These are phyloP conservation scores for Drosophila neutralis DNA, from an alignment of 2,888 invertebrate species.

Conservation along the genomic window DNA sequence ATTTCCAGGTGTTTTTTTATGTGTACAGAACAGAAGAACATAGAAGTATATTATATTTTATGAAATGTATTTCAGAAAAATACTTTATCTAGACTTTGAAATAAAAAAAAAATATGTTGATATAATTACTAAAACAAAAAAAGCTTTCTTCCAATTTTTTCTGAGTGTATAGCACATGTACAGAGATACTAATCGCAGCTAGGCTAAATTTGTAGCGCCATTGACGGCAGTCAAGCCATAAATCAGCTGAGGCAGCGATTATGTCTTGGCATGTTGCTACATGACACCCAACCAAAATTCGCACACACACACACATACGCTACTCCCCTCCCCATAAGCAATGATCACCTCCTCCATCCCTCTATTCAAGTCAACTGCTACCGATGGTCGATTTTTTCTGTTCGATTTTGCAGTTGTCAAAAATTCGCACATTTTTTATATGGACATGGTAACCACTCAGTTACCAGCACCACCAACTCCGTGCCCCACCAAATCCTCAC, in stretches of 20 bases:
- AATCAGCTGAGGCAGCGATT: constrained; percentile 58
- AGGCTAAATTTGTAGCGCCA: constrained; percentile 46
- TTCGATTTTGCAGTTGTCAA: constrained; percentile 67
- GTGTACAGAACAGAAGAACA: background rate
- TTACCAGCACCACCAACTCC: background rate
- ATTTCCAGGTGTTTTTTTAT: background rate
- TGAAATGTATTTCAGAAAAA: background rate
- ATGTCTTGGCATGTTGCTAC: constrained; percentile 66
- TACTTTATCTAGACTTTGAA: too few species aligned
- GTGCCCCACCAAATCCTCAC: background rate
- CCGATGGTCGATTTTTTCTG: constrained; percentile 13
- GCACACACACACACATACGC: background rate
- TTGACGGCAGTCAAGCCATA: constrained; percentile 36
- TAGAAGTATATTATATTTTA: background rate
- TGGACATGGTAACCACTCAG: constrained; percentile 17
- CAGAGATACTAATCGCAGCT: constrained; percentile 28
- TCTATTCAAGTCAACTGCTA: background rate
- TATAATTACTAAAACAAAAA: too few species aligned
- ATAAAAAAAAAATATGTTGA: too few species aligned
- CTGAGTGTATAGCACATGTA: background rate
- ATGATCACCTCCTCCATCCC: background rate
- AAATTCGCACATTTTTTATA: constrained; percentile 71
- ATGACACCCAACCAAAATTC: constrained; percentile 24
- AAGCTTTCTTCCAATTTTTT: background rate
- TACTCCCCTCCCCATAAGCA: background rate